Base-by-base conservation (phyloP, 1,140 invertebrate genomes). In the Tetramorium simillimum region DNA sequence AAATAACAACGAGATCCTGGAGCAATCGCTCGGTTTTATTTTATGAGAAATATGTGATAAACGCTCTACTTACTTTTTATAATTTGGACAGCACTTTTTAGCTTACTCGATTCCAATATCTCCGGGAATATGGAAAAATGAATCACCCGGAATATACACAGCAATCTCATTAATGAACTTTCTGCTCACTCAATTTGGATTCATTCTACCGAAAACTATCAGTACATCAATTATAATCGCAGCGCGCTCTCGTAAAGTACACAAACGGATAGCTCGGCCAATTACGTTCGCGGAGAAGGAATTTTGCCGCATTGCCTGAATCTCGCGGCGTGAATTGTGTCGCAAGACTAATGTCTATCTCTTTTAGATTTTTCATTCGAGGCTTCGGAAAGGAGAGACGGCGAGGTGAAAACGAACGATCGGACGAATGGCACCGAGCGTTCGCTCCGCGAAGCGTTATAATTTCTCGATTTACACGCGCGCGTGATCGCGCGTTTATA, bases 401-500 rank as follows among this genome's bases (percentile, higher is more conserved):
- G 33, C 28, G n/a, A 46, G 53, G 40, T 73, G 14, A 21, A 62
- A 75, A 21, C 18, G 40, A 40, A 28, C 6, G 21, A 46, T 37
- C 43, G 16, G 53, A 60, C 24, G 40, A 75, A 73, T 73, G 43
- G 40, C 49, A 70, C 78, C 78, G 63, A 70, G 33, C 80, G 58
- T 84, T 84, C 40, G 80, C 69, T 73, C 69, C 40, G 40, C 53
- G 80, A 62, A 84, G 40, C 80, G 80, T 85, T 85, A 85, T 69
- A 78, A 85, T 67, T 85, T 77, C 84, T 63, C 73, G 58, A 63
- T 63, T 80, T 63, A 85, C 58, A 67, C 75, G 75, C 75, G 84
- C 75, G 51, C 73, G 73, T 58, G 70, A 84, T 84, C 51, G 73
- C 73, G 82, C 75, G 46, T 85, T 76, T 85, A 85, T 77, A 78